Percentiles rank a stretch among this genome's conserved stretches.
Evolutionary conservation across 2,797 vertebrate genomes (phyloP).

Genomic region (Lophura swinhoii): DNA sequence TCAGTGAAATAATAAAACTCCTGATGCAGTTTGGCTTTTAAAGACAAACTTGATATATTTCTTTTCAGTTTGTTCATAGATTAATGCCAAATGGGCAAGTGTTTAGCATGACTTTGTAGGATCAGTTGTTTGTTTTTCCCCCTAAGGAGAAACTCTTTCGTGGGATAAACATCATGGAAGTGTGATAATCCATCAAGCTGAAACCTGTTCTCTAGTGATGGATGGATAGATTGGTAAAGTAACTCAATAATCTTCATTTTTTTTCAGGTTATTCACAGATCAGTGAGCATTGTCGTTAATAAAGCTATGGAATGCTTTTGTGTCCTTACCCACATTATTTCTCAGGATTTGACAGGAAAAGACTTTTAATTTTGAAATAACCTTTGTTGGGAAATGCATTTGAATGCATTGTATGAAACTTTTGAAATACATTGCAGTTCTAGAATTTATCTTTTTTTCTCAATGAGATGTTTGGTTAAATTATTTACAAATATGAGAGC

Average conservation of each 20-base stretch:
- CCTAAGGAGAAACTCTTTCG: conserved; percentile 64
- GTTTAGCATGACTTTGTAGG: conserved; percentile 51
- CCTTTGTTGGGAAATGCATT: conserved; percentile 69
- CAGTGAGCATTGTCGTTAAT: conserved; percentile 86
- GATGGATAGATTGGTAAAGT: conserved; percentile 87
- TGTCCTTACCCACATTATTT: conserved; percentile 83
- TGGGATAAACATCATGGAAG: conserved; percentile 74
- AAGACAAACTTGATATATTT: not conserved
- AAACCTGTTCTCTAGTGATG: conserved; percentile 84
- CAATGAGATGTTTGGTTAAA: not conserved
- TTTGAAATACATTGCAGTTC: not conserved
- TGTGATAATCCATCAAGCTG: conserved; percentile 84
- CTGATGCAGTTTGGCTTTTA: not conserved
- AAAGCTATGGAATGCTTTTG: conserved; percentile 85
- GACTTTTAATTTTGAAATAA: conserved; percentile 83
- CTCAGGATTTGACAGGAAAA: conserved; percentile 82
- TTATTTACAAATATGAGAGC: not conserved
- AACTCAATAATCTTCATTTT: conserved; percentile 87
- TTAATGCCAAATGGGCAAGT: not conserved
- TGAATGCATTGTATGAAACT: not conserved
- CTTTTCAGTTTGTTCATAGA: not conserved
- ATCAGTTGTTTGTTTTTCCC: conserved; percentile 73
- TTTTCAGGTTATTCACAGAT: conserved; percentile 88
- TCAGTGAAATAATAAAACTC: not conserved
- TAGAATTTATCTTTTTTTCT: not conserved